Base-by-base conservation (phyloP, 2,113 vertebrate genomes). In the Corydoras sp. region DNA sequence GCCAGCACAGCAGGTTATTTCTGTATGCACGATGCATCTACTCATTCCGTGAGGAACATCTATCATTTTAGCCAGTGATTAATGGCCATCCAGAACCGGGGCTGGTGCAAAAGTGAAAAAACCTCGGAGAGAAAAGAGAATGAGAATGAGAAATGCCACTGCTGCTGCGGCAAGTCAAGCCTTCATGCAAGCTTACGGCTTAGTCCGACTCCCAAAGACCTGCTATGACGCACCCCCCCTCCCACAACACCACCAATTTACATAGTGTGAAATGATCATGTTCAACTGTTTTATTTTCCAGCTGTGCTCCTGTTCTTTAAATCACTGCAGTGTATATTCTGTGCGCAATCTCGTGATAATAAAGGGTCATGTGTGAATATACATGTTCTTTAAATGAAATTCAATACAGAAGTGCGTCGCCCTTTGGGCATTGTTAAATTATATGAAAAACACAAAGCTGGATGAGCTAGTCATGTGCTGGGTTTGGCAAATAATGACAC, bases 51-150 rank as follows among this genome's bases (percentile, higher is more conserved):
- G 76, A 77, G 55, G 76, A 81, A 79, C 81, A 81, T 83, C 79
- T 78, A 83, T 83, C 81, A 83, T 81, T 78, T 77, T 77, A 78
- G 74, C 74, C 76, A 11, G 76, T 81, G 79, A 83, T 83, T 80
- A 83, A 83, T 81, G 69, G 76, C 76, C 73, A 68, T 77, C 72
- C 74, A 32, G 66, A 74, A 69, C 65, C 56, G 15, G 71, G 35
- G 69, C 75, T 76, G 65, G 75, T 70, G 63, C 76, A 58, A 77
- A 81, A 71, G 72, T 58, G 13, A 60, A 76, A 76, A 70, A 78
- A 63, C 65, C 71, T 68, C 68, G 58, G 73, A 63, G 72, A 71
- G 73, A 64, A 54, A 7, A 11, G 53, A 69, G 68, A 76, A 77
- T 18, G 66, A 71, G 58, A 76, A 78, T 55, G 51, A 77, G 73